These are phyloP conservation scores for Cephus rjabovi DNA, from an alignment of 2,888 invertebrate genomes.

Conservation along the genomic window DNA sequence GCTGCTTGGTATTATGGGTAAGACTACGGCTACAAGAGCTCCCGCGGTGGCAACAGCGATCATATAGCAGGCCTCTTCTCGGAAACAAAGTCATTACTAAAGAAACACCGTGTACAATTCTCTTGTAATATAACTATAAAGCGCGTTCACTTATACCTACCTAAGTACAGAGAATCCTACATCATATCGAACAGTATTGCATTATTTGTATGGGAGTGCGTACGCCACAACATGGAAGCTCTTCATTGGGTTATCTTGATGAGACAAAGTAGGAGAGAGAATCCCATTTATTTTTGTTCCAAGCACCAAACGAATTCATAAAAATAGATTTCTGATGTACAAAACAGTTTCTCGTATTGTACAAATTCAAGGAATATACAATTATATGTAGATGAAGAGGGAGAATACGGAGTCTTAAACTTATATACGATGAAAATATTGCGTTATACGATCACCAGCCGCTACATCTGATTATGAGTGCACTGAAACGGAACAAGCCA, in stretches of 20 bases:
- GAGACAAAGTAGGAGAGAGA: background rate
- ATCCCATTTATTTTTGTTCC: background rate
- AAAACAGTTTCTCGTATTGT: background rate
- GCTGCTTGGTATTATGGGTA: background rate
- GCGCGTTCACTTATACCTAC: background rate
- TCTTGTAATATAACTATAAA: background rate
- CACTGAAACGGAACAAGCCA: background rate
- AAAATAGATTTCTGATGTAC: background rate
- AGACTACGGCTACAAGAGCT: background rate
- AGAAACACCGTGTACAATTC: conserved; percentile 15
- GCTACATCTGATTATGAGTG: background rate
- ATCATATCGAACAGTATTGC: background rate
- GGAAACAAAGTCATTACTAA: conserved; percentile 25
- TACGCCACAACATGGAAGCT: background rate
- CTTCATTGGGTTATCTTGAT: background rate
- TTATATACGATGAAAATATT: background rate
- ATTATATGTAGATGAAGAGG: background rate
- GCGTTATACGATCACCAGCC: background rate
- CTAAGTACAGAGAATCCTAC: background rate
- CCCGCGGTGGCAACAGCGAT: conserved; percentile 5
- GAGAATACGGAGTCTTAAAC: background rate
- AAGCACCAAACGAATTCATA: background rate
- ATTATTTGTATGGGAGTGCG: background rate
- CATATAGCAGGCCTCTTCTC: conserved; percentile 13
- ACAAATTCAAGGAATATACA: background rate